Evolutionary conservation across 2,113 vertebrate genomes (phyloP).

Genomic region (Ariopsis seemanni): DNA sequence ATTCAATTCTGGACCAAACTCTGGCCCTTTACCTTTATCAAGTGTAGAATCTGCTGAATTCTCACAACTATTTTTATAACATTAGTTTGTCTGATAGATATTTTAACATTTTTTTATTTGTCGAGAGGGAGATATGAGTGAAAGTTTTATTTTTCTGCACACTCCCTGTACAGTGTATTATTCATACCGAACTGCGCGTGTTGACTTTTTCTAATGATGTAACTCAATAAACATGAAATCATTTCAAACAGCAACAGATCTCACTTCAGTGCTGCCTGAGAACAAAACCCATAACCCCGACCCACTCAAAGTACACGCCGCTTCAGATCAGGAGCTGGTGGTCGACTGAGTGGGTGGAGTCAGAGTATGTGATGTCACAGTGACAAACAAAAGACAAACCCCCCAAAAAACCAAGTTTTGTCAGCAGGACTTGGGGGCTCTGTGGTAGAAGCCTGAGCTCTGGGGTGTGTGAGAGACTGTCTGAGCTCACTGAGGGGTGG

Average conservation of each 20-base stretch:
- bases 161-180: neutral
- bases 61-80: neutral
- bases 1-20: neutral
- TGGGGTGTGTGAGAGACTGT: too few species aligned
- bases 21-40: too few species aligned
- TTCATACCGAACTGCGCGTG: neutral
- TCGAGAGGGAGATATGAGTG: neutral
- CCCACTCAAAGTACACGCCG: too few species aligned
- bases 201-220: neutral
- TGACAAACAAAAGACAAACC: too few species aligned
- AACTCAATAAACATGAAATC: neutral
- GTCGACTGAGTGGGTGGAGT: too few species aligned
- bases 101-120: neutral
- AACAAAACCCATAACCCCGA: too few species aligned
- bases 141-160: neutral
- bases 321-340: too few species aligned
- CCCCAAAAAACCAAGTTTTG: too few species aligned
- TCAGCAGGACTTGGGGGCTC: too few species aligned
- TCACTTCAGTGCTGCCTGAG: neutral
- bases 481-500: too few species aligned
- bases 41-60: neutral
- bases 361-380: too few species aligned
- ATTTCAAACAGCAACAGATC: neutral
- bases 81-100: neutral
- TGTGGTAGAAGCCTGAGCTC: too few species aligned